Evolutionary conservation across 2,113 vertebrate species (phyloP).

Genomic region (Lamprotornis superbus): DNA sequence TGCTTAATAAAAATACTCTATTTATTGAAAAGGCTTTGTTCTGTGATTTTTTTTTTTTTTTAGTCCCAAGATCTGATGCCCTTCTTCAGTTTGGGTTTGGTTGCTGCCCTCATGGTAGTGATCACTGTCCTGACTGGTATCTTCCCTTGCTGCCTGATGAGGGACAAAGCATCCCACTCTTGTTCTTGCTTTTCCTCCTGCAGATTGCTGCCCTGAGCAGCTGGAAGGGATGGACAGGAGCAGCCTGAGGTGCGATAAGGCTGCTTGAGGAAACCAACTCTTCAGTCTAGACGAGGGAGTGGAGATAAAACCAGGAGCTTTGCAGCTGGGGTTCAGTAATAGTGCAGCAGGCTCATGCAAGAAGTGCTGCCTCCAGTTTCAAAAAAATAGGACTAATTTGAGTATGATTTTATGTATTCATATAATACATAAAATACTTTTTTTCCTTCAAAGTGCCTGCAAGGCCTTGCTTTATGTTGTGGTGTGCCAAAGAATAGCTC

Average conservation of each 20-base stretch:
- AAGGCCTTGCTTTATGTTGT: not conserved
- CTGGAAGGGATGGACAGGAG: not conserved
- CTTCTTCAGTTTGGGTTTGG: not conserved
- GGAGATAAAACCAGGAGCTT: not conserved
- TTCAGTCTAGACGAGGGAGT: not conserved
- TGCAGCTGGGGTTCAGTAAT: not conserved
- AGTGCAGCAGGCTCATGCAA: not conserved
- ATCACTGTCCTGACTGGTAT: not conserved
- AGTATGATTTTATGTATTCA: not conserved
- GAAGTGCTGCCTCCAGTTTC: not conserved
- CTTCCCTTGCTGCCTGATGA: not conserved
- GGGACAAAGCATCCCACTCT: rapidly evolving
- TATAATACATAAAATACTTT: no score
- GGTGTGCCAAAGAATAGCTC: not conserved
- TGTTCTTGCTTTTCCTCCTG: not conserved
- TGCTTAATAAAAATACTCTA: not conserved
- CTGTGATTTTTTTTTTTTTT: not conserved
- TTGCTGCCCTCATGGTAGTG: not conserved
- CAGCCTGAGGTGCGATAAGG: not conserved
- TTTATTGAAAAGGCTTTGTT: not conserved
- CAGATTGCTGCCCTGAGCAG: not conserved
- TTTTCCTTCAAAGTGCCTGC: not conserved
- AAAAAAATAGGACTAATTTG: not conserved
- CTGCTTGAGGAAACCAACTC: not conserved
- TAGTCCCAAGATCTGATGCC: not conserved